Conservation (phyloP, 2,888 invertebrate genomes). For the Selenia dentaria region DNA sequence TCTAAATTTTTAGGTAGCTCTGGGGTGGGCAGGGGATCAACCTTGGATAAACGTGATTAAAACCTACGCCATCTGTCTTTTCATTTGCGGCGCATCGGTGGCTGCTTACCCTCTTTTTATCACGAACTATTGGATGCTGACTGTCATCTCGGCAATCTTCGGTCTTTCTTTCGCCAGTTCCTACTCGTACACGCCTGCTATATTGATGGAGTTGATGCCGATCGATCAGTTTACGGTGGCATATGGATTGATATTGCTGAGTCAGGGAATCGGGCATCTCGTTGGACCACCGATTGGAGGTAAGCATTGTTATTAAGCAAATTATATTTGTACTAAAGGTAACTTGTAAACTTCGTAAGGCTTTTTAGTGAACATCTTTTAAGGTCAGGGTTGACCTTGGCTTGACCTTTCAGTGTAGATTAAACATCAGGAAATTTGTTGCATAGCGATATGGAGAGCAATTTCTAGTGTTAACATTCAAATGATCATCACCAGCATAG, state of each 20-base stretch:
- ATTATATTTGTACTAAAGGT: too few species aligned
- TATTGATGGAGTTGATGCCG: slow-evolving; percentile 94
- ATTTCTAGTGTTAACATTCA: too few species aligned
- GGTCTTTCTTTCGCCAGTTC: slow-evolving; percentile 96
- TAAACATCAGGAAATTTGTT: too few species aligned
- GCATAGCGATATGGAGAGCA: too few species aligned
- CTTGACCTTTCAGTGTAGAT: too few species aligned
- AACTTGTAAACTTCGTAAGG: too few species aligned
- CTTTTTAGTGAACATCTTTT: too few species aligned
- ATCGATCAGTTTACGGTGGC: slow-evolving; percentile 96
- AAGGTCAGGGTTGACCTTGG: too few species aligned
- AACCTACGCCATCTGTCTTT: slow-evolving; percentile 91
- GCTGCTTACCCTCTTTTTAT: slow-evolving; percentile 84
- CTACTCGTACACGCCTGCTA: slow-evolving; percentile 95
- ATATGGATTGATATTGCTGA: slow-evolving; percentile 94
- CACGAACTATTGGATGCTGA: slow-evolving; percentile 74
- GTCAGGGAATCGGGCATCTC: slow-evolving; percentile 97
- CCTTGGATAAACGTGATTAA: slow-evolving; percentile 93
- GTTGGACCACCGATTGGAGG: slow-evolving; percentile 97
- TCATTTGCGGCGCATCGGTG: slow-evolving; percentile 86
- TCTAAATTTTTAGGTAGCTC: slow-evolving; percentile 82
- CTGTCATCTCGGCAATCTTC: slow-evolving; percentile 86
- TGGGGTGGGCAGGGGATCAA: slow-evolving; percentile 96
- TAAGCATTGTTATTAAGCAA: slow-evolving; percentile 44
- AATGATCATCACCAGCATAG: too few species aligned